Percentiles rank a stretch among this genome's conserved stretches.
Conservation (phyloP, 1,140 invertebrate species). For the Notospermus geniculatus region DNA sequence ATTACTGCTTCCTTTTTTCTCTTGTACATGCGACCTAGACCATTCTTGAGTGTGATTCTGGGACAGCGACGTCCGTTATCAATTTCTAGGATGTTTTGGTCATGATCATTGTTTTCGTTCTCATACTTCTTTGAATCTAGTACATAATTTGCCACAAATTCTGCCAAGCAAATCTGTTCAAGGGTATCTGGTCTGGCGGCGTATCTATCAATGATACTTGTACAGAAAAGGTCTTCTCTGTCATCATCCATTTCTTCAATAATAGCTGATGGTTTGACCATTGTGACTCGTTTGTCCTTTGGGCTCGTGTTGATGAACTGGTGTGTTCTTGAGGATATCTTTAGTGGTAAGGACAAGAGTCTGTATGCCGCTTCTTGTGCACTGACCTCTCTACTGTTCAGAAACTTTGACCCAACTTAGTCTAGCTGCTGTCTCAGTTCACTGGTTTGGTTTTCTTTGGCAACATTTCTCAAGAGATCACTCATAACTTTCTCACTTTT, state of each 20-base stretch:
- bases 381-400: conserved; percentile 22
- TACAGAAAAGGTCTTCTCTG: background rate
- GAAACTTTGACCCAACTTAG: conserved; percentile 7
- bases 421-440: conserved; percentile 1
- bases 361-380: conserved; percentile 29
- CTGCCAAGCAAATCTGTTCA: background rate
- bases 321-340: background rate
- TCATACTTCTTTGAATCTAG: background rate
- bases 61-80: background rate
- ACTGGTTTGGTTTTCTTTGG: background rate
- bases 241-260: conserved; percentile 1
- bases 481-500: conserved; percentile 6
- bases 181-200: background rate
- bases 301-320: background rate
- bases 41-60: background rate
- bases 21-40: conserved; percentile 6
- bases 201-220: conserved; percentile 3
- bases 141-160: background rate
- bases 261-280: background rate
- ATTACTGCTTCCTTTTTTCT: conserved; percentile 1
- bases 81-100: background rate
- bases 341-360: conserved; percentile 21
- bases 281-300: background rate
- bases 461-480: background rate
- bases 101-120: background rate